Conservation (phyloP, 2,113 vertebrate species). For the Tenebrosternarchus preto region DNA sequence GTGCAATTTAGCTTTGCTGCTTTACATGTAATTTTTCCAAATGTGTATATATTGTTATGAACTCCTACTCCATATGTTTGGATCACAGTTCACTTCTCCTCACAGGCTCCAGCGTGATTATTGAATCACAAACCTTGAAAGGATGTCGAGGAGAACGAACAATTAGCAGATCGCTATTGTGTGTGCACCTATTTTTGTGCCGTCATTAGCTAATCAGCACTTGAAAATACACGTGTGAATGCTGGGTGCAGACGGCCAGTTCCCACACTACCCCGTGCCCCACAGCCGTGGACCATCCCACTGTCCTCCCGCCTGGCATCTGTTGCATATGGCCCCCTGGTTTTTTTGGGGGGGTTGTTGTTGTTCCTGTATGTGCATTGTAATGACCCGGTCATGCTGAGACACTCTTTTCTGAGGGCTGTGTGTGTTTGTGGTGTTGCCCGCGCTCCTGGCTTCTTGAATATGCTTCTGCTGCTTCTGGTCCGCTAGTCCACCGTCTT, state of each 20-base stretch:
- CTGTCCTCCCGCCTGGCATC: constrained; percentile 77
- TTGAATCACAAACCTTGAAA: not conserved
- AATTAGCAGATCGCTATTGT: constrained; percentile 36
- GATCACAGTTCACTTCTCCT: not conserved
- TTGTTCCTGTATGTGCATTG: constrained; percentile 75
- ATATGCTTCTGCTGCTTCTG: not conserved
- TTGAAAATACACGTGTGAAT: constrained; percentile 46
- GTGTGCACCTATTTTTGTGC: constrained; percentile 22
- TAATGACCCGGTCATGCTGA: constrained; percentile 77
- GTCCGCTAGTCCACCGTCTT: constrained; percentile 1
- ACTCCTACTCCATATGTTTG: too few relatives aligned
- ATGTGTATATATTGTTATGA: too few relatives aligned
- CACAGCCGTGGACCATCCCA: constrained; percentile 59
- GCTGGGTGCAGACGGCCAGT: constrained; percentile 53
- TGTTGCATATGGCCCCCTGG: constrained; percentile 68
- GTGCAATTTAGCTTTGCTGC: not conserved
- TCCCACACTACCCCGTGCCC: constrained; percentile 74
- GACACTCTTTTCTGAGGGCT: constrained; percentile 65
- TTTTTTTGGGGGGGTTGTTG: too few relatives aligned
- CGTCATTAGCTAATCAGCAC: constrained; percentile 43
- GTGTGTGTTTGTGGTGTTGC: not conserved
- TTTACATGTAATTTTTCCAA: not conserved
- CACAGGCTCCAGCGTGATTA: constrained; percentile 1
- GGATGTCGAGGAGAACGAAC: constrained; percentile 6
- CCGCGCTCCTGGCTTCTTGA: constrained; percentile 9